Evolutionary conservation across 2,797 vertebrate genomes (phyloP), one percentile per base, ranked within the genome.

Genomic region (Intellagama lesueurii): DNA sequence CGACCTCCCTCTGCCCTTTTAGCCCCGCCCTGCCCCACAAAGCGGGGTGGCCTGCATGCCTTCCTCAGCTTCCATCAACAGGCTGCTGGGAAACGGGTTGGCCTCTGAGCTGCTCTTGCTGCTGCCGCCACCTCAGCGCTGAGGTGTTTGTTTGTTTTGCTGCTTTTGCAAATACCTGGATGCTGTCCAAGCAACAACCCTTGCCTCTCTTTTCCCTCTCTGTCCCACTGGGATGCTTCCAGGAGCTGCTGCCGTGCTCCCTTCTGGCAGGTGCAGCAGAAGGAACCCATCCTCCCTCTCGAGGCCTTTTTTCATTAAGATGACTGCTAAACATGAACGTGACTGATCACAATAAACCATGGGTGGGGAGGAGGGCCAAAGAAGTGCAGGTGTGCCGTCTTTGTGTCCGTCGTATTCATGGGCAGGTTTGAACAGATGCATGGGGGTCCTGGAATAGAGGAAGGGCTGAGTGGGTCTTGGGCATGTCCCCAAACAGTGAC

Each of bases 101-200:
- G 30, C 5, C 68, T 40, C 44, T 22, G 82, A 2, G 24, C 5
- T 35, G 40, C 40, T 40, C 40, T 40, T 40, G 40, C 40, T 40
- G 40, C 40, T 40, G 8, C 26, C 22, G 28, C 85, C n/a, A 4
- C 60, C 26, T 1, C 28, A 14, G 52, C 14, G 4, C 32, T 12
- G 4, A 68, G n/a, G 84, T 60, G 24, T 40, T 40, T n/a, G 70
- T 9, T 24, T 35, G 78, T 44, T 66, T 64, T n/a, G n/a, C 77
- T 22, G n/a, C 83, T 79, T 0, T 0, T 3, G 1, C 0, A 0
- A 70, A 24, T 32, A 87, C 85, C 60, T 1, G 14, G 1, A 73
- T 89, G 66, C 0, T 28, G 49, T 5, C 14, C 7, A 86, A 85
- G 60, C 60, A 64, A 64, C 3, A 22, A 12, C 60, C 60, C 9